Evolutionary conservation across 2,888 invertebrate species (phyloP).

Genomic region (Latrodectus elegans): DNA sequence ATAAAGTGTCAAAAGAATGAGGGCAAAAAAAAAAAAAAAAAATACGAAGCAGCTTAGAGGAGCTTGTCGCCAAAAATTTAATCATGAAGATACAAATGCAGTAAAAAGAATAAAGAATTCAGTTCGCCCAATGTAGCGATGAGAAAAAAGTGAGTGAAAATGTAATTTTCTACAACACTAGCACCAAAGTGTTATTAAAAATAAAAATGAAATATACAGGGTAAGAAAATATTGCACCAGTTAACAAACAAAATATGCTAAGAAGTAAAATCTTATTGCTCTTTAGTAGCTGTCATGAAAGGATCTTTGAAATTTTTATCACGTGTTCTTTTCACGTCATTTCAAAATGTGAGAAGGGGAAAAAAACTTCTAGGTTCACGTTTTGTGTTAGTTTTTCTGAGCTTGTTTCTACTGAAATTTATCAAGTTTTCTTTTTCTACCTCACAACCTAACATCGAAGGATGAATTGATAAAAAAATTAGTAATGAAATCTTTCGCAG

Average conservation of each 20-base stretch:
- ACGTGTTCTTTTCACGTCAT: constrained; percentile 25
- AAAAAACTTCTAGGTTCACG: background rate
- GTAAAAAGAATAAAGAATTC: constrained; percentile 8
- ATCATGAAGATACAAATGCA: background rate
- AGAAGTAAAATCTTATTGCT: constrained; percentile 34
- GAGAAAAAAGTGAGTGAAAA: constrained; percentile 2
- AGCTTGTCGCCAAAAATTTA: constrained; percentile 10
- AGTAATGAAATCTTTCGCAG: too few species aligned
- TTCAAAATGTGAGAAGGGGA: background rate
- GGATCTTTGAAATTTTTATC: constrained; percentile 32
- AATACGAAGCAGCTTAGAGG: background rate
- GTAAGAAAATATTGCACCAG: constrained; percentile 29
- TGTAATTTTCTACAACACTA: background rate
- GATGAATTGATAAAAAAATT: too few species aligned
- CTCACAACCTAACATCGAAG: too few species aligned
- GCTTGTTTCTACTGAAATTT: background rate
- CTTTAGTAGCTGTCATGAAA: constrained; percentile 1
- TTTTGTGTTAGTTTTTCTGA: background rate
- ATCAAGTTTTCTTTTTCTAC: background rate
- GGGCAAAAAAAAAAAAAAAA: background rate
- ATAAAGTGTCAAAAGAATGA: background rate
- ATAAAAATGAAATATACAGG: constrained; percentile 4
- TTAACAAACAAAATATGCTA: constrained; percentile 41
- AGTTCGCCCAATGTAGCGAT: background rate
- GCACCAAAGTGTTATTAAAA: constrained; percentile 27